Conservation (phyloP, 2,888 invertebrate genomes). For the Protodeltote pygarga region DNA sequence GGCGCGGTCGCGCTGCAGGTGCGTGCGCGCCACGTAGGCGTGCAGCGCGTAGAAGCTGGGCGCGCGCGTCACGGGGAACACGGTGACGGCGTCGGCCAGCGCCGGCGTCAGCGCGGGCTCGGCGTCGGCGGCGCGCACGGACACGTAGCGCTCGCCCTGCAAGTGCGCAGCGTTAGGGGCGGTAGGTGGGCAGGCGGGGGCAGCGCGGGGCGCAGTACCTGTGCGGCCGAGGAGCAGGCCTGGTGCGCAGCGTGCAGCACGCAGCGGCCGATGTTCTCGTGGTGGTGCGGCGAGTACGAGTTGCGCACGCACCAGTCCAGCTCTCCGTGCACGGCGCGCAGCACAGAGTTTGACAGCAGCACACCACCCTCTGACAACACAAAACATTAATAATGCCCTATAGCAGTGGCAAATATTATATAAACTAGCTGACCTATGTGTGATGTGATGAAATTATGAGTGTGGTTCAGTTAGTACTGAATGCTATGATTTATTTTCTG, state of each 20-base stretch:
- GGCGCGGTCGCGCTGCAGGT: conserved; percentile 68
- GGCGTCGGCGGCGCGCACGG: conserved; percentile 5
- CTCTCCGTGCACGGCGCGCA: conserved; percentile 91
- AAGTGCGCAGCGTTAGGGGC: not conserved
- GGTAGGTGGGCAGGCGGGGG: not conserved
- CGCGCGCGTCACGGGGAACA: conserved; percentile 89
- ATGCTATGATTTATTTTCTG: too few relatives aligned
- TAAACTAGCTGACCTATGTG: too few relatives aligned
- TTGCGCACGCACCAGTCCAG: conserved; percentile 97
- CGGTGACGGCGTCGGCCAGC: conserved; percentile 87
- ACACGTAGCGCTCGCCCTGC: conserved; percentile 16
- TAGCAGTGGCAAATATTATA: too few relatives aligned
- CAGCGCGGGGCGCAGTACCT: conserved; percentile 67
- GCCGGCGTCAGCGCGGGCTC: conserved; percentile 59
- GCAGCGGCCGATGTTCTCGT: conserved; percentile 96
- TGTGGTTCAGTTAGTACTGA: too few relatives aligned
- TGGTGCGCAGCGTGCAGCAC: conserved; percentile 90
- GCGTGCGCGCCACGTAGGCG: conserved; percentile 88
- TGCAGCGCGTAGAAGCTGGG: conserved; percentile 90
- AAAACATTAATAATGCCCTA: not conserved
- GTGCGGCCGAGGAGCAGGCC: conserved; percentile 86
- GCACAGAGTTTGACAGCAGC: conserved; percentile 94
- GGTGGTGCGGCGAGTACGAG: conserved; percentile 93
- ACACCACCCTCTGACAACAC: conserved; percentile 91
- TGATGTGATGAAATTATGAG: too few relatives aligned